A percentile compares a stretch with the other conserved stretches of the same genome.
These are phyloP conservation scores for Agonopterix arenella DNA, from an alignment of 2,888 invertebrate species.

Conservation along the genomic window DNA sequence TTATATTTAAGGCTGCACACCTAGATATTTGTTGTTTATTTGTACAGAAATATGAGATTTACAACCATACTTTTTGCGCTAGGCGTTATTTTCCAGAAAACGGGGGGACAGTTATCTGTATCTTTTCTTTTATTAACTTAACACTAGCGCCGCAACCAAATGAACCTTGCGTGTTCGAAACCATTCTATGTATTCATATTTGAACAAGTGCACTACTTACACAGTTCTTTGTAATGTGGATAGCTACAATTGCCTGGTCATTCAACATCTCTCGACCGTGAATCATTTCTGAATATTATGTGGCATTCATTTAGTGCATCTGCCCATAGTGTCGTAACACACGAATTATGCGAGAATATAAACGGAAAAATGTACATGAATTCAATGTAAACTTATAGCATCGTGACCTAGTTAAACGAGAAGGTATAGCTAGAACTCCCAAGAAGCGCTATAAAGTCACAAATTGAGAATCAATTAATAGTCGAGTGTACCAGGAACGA, in stretches of 20 bases:
- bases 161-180: constrained; percentile 15
- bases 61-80: no score
- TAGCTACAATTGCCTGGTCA: constrained; percentile 27
- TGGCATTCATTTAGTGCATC: neutral
- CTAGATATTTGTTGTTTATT: no score
- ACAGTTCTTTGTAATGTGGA: constrained; percentile 21
- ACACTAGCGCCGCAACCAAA: constrained; percentile 7
- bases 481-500: neutral
- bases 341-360: no score
- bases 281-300: constrained; percentile 23
- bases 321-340: neutral
- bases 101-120: no score
- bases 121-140: neutral
- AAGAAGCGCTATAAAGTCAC: neutral
- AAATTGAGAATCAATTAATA: constrained; percentile 1
- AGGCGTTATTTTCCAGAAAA: no score
- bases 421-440: neutral
- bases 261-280: constrained; percentile 22
- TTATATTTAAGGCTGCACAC: no score
- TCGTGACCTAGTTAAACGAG: no score
- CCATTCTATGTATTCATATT: constrained; percentile 20
- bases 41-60: no score
- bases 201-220: constrained; percentile 35
- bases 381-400: no score
- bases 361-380: no score